Percentiles rank a stretch among this genome's conserved stretches.
Conservation (phyloP, 2,888 invertebrate species). For the Brachyptera risi region DNA sequence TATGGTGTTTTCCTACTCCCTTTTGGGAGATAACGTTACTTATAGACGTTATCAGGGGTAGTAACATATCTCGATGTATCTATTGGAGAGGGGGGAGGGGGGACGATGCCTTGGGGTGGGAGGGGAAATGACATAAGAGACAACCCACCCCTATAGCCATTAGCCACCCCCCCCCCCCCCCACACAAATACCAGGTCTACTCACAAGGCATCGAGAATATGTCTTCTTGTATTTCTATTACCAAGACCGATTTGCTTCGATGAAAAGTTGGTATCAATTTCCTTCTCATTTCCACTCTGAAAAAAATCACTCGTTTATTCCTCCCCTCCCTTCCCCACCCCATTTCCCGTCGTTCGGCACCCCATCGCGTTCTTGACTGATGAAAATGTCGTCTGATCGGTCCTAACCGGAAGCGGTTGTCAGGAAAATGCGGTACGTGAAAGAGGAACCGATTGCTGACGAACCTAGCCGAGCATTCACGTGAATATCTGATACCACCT, state of each 20-base stretch:
- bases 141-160: constrained; percentile 13
- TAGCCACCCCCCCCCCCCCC: constrained; percentile 18
- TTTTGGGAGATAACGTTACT: too few relatives aligned
- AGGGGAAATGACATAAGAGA: constrained; percentile 13
- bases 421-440: neutral
- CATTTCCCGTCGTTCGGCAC: neutral
- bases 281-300: constrained; percentile 20
- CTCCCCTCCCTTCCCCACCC: constrained; percentile 1
- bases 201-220: neutral
- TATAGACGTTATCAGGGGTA: constrained; percentile 15
- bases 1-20: too few relatives aligned
- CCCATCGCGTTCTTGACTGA: constrained; percentile 13
- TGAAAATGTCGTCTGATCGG: constrained; percentile 9
- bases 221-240: constrained; percentile 28
- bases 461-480: too few relatives aligned
- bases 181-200: neutral
- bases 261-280: constrained; percentile 29
- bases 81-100: neutral
- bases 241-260: constrained; percentile 25
- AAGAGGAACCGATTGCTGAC: too few relatives aligned
- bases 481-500: too few relatives aligned
- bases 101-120: constrained; percentile 8
- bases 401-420: neutral
- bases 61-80: constrained; percentile 11
- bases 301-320: constrained; percentile 21